These are phyloP conservation scores for Thymelicus sylvestris DNA, from an alignment of 2,888 invertebrate genomes.

Conservation along the genomic window DNA sequence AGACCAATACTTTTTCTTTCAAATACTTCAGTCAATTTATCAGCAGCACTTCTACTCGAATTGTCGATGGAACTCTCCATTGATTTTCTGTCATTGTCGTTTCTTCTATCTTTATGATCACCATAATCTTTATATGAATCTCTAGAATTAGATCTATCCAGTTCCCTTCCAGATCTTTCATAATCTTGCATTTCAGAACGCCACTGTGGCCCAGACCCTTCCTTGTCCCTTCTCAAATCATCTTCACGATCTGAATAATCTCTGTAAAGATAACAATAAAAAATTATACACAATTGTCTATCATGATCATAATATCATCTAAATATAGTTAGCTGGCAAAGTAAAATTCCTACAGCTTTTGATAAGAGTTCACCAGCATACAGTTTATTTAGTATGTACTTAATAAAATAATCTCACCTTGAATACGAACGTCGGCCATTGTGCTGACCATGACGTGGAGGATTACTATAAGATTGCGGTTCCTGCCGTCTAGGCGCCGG, in stretches of 20 bases:
- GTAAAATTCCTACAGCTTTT: neutral
- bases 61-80: constrained; percentile 65
- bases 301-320: no score
- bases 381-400: no score
- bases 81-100: constrained; percentile 77
- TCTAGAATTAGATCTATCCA: constrained; percentile 77
- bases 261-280: constrained; percentile 55
- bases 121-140: constrained; percentile 82
- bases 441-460: constrained; percentile 70
- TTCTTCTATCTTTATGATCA: constrained; percentile 78
- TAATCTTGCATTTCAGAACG: constrained; percentile 81
- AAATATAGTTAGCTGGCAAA: no score
- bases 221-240: constrained; percentile 76
- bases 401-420: constrained; percentile 49
- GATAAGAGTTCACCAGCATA: neutral
- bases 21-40: constrained; percentile 79
- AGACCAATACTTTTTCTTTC: constrained; percentile 77
- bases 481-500: constrained; percentile 71
- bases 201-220: constrained; percentile 76
- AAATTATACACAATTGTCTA: neutral
- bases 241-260: constrained; percentile 80
- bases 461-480: constrained; percentile 67
- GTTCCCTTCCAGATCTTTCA: constrained; percentile 70
- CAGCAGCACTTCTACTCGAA: constrained; percentile 74
- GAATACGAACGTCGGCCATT: constrained; percentile 78